phyloP scores from a whole-genome alignment of 2,888 invertebrate species.

The Petrophora chlorosata region DNA sequence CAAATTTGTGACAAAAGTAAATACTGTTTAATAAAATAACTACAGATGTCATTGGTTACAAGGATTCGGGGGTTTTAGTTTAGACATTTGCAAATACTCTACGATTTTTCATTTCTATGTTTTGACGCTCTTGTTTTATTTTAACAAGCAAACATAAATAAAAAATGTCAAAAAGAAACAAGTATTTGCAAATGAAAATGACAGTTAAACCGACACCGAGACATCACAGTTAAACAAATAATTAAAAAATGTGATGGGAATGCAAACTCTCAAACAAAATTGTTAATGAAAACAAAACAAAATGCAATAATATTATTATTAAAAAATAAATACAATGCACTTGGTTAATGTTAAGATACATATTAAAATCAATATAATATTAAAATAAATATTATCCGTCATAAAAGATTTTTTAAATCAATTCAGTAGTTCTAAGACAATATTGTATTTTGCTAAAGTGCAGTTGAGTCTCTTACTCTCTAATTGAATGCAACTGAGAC shows the following conservation, averaged over 20 bases:
- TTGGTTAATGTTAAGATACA: constrained; percentile 26
- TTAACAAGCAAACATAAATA: not conserved
- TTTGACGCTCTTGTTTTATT: not conserved
- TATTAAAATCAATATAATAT: not conserved
- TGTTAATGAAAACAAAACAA: constrained; percentile 32
- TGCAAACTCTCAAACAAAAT: constrained; percentile 31
- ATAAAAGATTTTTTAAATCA: no score
- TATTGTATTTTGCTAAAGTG: no score
- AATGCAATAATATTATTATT: constrained; percentile 19
- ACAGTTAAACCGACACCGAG: constrained; percentile 71
- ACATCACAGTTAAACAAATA: constrained; percentile 66
- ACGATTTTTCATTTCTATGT: not conserved
- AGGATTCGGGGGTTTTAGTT: constrained; percentile 38
- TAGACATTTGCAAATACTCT: constrained; percentile 70
- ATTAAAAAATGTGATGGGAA: constrained; percentile 34
- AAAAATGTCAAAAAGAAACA: not conserved
- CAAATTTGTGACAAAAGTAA: constrained; percentile 66
- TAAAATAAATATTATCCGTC: not conserved
- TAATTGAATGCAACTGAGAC: no score
- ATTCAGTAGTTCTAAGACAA: no score
- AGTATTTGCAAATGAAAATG: constrained; percentile 67
- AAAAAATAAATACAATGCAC: constrained; percentile 24
- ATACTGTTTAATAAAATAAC: constrained; percentile 70
- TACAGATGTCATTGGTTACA: constrained; percentile 72
- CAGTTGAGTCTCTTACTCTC: no score